These are phyloP conservation scores for Hycleus phaleratus DNA, from an alignment of 1,140 invertebrate genomes.

Conservation along the genomic window DNA sequence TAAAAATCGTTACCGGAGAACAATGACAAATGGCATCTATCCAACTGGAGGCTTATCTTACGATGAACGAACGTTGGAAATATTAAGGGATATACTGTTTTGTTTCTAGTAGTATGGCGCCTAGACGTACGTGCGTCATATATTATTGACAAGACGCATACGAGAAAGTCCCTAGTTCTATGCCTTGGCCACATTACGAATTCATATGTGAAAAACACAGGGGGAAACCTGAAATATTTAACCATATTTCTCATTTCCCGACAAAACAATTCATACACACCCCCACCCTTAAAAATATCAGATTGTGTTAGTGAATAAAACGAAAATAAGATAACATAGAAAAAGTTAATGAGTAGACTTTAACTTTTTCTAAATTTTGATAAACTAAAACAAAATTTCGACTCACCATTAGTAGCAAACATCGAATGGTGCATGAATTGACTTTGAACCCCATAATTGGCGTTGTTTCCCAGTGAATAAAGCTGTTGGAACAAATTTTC, in stretches of 20 bases:
- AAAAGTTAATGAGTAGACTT: slow-evolving; percentile 9
- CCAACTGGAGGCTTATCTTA: too few relatives aligned
- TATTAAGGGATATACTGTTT: too few relatives aligned
- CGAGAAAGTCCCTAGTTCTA: slow-evolving; percentile 5
- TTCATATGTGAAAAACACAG: slow-evolving; percentile 39
- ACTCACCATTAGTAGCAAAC: slow-evolving; percentile 41
- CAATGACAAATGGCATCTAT: too few relatives aligned
- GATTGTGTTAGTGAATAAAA: too few relatives aligned
- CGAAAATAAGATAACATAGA: not conserved
- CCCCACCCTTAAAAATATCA: too few relatives aligned
- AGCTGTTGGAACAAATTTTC: slow-evolving; percentile 40
- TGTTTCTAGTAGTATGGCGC: not conserved
- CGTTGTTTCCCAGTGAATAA: slow-evolving; percentile 36
- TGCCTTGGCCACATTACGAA: slow-evolving; percentile 28
- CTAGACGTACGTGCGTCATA: slow-evolving; percentile 31
- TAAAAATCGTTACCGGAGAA: too few relatives aligned
- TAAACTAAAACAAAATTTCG: not conserved
- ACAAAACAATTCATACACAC: slow-evolving; percentile 17
- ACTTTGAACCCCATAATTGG: slow-evolving; percentile 35
- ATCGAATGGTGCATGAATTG: slow-evolving; percentile 40
- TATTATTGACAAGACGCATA: slow-evolving; percentile 32
- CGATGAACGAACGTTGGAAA: too few relatives aligned
- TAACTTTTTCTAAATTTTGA: not conserved
- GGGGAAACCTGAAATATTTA: slow-evolving; percentile 39
- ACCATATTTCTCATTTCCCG: slow-evolving; percentile 39